Evolutionary conservation across 2,113 vertebrate species (phyloP).

Genomic region (Ondatra zibethicus): DNA sequence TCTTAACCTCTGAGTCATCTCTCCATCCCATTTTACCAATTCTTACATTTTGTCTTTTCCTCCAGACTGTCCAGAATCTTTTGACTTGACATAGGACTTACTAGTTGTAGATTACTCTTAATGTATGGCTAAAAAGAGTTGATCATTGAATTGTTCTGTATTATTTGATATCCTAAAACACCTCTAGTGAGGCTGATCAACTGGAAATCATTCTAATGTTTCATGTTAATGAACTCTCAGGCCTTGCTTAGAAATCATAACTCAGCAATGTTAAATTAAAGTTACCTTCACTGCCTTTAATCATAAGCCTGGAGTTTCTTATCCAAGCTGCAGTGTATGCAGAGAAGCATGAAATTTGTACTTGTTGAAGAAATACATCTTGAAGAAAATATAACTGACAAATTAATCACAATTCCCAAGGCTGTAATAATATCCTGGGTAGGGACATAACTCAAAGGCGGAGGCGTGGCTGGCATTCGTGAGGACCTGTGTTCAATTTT

Average conservation of each 20-base stretch:
- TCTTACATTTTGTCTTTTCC: slow-evolving; percentile 36
- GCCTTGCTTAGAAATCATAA: slow-evolving; percentile 1
- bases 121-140: slow-evolving; percentile 3
- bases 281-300: neutral
- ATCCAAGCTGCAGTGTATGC: neutral
- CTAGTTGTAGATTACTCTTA: neutral
- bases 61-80: neutral
- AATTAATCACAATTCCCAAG: neutral
- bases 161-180: neutral
- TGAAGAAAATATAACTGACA: slow-evolving; percentile 18
- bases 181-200: neutral
- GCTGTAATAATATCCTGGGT: neutral
- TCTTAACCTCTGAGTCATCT: too few relatives aligned
- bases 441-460: neutral
- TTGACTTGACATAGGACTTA: neutral
- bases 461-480: neutral
- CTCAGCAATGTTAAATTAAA: slow-evolving; percentile 35
- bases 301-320: neutral
- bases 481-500: neutral
- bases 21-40: neutral
- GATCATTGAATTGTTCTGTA: slow-evolving; percentile 21
- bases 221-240: neutral
- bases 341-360: neutral
- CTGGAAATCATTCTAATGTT: slow-evolving; percentile 20
- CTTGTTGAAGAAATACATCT: slow-evolving; percentile 39